Evolutionary conservation across 2,113 vertebrate species (phyloP).

Genomic region (Hystrix brachyura): DNA sequence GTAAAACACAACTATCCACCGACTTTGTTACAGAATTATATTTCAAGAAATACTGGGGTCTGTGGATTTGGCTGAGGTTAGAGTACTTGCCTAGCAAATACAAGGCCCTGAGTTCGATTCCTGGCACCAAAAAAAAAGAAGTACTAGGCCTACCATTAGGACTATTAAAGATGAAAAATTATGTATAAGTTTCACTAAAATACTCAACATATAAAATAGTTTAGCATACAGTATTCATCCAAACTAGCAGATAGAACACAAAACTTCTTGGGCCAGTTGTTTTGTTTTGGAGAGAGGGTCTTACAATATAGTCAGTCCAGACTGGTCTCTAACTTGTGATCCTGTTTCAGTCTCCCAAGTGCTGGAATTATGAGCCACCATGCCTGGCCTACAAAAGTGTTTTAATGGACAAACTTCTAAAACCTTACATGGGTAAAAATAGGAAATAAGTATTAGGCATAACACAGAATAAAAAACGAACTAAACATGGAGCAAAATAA

Average conservation of each 20-base stretch:
- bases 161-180: conserved; percentile 45
- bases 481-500: conserved; percentile 74
- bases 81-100: too few relatives aligned
- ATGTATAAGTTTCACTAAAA: background rate
- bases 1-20: conserved; percentile 78
- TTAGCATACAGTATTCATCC: conserved; percentile 32
- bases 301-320: background rate
- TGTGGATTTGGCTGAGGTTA: too few relatives aligned
- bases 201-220: conserved; percentile 27
- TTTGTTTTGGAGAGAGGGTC: background rate
- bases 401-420: conserved; percentile 45
- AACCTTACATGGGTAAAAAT: conserved; percentile 65
- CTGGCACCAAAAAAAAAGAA: conserved; percentile 26
- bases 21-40: conserved; percentile 81
- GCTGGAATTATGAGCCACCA: background rate
- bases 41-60: conserved; percentile 71
- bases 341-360: background rate
- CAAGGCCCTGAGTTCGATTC: too few relatives aligned
- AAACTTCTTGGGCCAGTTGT: background rate
- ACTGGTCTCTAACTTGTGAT: background rate
- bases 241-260: background rate
- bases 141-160: conserved; percentile 61
- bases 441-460: conserved; percentile 76
- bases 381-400: background rate
- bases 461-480: conserved; percentile 69